Evolutionary conservation across 2,888 invertebrate species (phyloP).

Genomic region (Phyllotreta cruciferae): DNA sequence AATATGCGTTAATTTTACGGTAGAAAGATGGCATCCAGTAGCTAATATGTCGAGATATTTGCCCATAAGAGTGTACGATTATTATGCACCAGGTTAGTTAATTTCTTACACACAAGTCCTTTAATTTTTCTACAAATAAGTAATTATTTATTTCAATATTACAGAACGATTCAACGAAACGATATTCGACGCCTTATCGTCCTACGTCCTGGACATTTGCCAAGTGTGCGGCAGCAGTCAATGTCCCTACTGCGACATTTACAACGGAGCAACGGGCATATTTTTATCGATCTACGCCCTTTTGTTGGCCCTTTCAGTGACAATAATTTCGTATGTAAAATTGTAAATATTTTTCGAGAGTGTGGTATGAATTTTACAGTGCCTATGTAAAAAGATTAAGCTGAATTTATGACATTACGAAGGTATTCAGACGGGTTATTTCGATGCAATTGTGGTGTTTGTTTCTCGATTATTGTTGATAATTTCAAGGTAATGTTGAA

Average conservation of each 20-base stretch:
- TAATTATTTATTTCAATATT: slow-evolving; percentile 47
- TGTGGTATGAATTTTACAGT: slow-evolving; percentile 30
- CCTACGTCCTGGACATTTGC: slow-evolving; percentile 88
- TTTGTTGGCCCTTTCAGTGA: slow-evolving; percentile 47
- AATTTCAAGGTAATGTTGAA: too few relatives aligned
- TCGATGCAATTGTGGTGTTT: too few relatives aligned
- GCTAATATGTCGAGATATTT: slow-evolving; percentile 96
- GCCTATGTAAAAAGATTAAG: slow-evolving; percentile 25
- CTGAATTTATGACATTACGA: not conserved
- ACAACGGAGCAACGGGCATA: slow-evolving; percentile 68
- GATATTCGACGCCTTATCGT: slow-evolving; percentile 85
- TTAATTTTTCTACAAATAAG: too few relatives aligned
- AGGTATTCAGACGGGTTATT: too few relatives aligned
- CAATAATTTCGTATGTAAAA: slow-evolving; percentile 35
- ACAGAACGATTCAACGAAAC: slow-evolving; percentile 91
- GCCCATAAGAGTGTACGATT: slow-evolving; percentile 90
- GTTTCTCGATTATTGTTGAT: too few relatives aligned
- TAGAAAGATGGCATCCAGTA: slow-evolving; percentile 94
- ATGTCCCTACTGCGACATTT: slow-evolving; percentile 90
- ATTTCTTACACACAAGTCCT: too few relatives aligned
- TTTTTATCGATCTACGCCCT: slow-evolving; percentile 50
- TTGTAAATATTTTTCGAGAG: slow-evolving; percentile 27
- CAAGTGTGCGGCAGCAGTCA: slow-evolving; percentile 95
- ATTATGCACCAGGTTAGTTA: slow-evolving; percentile 87
- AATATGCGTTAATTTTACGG: slow-evolving; percentile 90